These are phyloP conservation scores for Ctenodactylus gundi DNA, from an alignment of 2,113 vertebrate genomes.

Conservation along the genomic window DNA sequence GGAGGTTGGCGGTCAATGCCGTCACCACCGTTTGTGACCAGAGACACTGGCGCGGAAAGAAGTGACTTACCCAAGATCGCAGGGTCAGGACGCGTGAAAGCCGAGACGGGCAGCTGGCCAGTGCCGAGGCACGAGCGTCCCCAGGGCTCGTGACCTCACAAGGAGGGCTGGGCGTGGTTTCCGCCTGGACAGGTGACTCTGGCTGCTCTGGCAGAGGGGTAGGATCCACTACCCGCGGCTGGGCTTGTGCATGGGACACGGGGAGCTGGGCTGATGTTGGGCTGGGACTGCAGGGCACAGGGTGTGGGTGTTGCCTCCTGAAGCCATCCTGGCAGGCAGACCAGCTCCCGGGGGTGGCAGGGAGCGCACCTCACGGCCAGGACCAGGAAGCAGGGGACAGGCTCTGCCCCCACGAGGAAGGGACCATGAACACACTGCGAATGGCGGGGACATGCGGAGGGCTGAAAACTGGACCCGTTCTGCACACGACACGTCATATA, in stretches of 20 bases:
- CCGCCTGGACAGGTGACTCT: not conserved
- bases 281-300: too few species aligned
- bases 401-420: not conserved
- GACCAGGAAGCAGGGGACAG: not conserved
- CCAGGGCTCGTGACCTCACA: not conserved
- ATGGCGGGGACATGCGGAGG: not conserved
- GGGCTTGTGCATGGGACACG: too few species aligned
- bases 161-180: not conserved
- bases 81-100: not conserved
- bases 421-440: not conserved
- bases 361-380: not conserved
- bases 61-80: not conserved
- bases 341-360: too few species aligned
- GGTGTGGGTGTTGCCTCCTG: too few species aligned
- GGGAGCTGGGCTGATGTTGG: too few species aligned
- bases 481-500: not conserved
- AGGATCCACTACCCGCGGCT: too few species aligned
- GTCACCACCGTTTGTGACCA: not conserved
- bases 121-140: not conserved
- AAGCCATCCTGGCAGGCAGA: too few species aligned
- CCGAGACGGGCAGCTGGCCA: not conserved
- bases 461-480: not conserved
- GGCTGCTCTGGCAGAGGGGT: not conserved
- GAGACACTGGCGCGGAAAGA: not conserved
- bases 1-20: not conserved